These are phyloP conservation scores for Steromphala cineraria DNA, from an alignment of 2,888 invertebrate genomes.

Conservation along the genomic window DNA sequence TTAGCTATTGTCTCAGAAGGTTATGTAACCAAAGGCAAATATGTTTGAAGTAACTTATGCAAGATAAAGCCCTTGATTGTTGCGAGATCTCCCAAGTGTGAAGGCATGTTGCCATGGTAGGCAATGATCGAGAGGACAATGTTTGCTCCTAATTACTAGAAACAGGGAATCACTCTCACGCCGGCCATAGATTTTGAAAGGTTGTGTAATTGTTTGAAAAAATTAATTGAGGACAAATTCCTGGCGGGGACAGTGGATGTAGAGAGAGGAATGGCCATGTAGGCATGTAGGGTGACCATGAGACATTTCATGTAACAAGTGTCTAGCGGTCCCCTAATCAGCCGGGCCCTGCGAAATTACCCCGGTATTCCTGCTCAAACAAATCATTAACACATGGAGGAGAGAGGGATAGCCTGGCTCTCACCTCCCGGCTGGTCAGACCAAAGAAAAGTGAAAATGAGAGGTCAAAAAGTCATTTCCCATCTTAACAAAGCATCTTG, in stretches of 20 bases:
- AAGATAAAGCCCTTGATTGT: background rate
- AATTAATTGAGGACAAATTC: conserved; percentile 9
- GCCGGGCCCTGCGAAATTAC: conserved; percentile 24
- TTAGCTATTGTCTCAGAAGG: background rate
- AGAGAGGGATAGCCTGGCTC: background rate
- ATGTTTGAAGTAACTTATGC: background rate
- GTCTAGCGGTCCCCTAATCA: conserved; percentile 4
- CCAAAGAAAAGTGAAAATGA: conserved; percentile 30
- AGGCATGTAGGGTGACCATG: background rate
- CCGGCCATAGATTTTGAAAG: background rate
- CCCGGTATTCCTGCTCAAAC: conserved; percentile 24
- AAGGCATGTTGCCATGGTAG: background rate
- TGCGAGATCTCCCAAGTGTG: background rate
- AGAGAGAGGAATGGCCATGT: background rate
- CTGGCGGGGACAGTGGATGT: background rate
- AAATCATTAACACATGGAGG: conserved; percentile 38
- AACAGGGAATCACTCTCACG: conserved; percentile 3
- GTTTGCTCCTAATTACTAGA: conserved; percentile 1
- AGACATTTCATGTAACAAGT: conserved; percentile 15
- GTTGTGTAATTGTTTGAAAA: conserved; percentile 20
- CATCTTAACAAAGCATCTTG: conserved; percentile 30
- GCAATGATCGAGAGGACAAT: background rate
- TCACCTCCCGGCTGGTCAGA: conserved; percentile 1
- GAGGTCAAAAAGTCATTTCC: conserved; percentile 47
- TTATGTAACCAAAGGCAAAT: background rate